Base-by-base conservation (phyloP, 2,888 invertebrate species). In the Germaria angustata region DNA sequence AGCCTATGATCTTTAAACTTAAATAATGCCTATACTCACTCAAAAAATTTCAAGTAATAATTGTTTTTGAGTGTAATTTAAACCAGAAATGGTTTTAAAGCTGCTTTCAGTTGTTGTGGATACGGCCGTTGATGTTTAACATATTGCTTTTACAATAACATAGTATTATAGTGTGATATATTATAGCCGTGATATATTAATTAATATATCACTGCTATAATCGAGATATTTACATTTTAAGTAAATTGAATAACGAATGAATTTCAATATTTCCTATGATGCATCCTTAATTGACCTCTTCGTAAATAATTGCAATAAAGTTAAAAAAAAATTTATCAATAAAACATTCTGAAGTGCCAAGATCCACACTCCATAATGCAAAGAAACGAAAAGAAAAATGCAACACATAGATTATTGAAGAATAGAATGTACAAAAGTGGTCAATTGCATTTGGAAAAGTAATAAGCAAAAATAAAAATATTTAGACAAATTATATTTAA, bases 271-370 rank as follows among this genome's bases (percentile, higher is more conserved):
- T 24, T 69, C 59, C 0, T 36, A n/a, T n/a, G n/a, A 57, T 71
- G 9, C 69, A 71, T 86, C 80, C 69, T 85, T 80, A 84, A 71
- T 81, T 78, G 78, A 63, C 69, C 20, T 34, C 22, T 61, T 34
- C 9, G 28, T 7, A 32, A 65, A 39, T 24, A 76, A 32, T 2
- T 41, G 15, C 49, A 66, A 51, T 61, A 7, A 4, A 28, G 34
- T n/a, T 49, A 57, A 17, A 53, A 63, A 28, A 59, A 9, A 22
- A n/a, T n/a, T 20, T 57, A 69, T 24, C 32, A 65, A 63, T 28
- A 61, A 36, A 15, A 34, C 32, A 44, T 11, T 71, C 20, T 78
- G 73, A 78, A 81, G 81, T 81, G 81, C 15, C 68, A 81, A 78
- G 28, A 22, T 68, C 59, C 34, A 57, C 81, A 73, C 81, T 81